Base-by-base conservation (phyloP, 2,113 vertebrate species). In the Cairina moschata region DNA sequence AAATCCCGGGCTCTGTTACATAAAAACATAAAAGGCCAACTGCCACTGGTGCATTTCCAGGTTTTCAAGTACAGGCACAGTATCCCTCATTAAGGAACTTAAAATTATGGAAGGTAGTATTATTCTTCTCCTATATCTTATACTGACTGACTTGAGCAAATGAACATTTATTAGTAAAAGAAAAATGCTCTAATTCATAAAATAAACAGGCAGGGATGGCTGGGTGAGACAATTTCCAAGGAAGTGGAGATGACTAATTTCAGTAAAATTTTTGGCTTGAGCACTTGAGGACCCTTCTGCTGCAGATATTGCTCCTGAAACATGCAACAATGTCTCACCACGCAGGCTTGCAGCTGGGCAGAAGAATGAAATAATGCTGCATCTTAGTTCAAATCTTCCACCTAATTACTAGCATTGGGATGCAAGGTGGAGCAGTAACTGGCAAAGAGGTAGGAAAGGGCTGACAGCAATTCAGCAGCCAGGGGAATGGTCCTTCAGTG, bases 171-270 rank as follows among this genome's bases (percentile, higher is more conserved):
- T 10, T 50, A 38, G 18, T 22, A 29, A 34, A 46, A 62, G 17
- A 46, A 50, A 26, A 34, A 22, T 8, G 4, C 12, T 23, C 55
- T 44, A 18, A n/a, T 28, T 44, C 11, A 16, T 28, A 46, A 8
- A 31, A n/a, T 17, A 46, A 38, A 21, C 29, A 60, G 13, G 14
- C 6, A 80, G 13, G 12, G 11, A 11, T 28, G 9, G 13, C 23
- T 10, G 7, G 8, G 4, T 11, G 4, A 71, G 18, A 20, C 79
- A 90, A 60, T 48, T 52, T 32, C 26, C 65, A 26, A 52, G 20
- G 9, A 48, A 40, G 9, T 13, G 20, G 83, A 62, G 20, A 48
- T 0, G 0, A 83, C 1, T 59, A 0, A 36, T 31, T 31, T 16
- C 7, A 28, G 17, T 7, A 22, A 88, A 79, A 38, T 20, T 65